These are phyloP conservation scores for Podilymbus podiceps DNA, from an alignment of 2,113 vertebrate genomes.

Conservation along the genomic window DNA sequence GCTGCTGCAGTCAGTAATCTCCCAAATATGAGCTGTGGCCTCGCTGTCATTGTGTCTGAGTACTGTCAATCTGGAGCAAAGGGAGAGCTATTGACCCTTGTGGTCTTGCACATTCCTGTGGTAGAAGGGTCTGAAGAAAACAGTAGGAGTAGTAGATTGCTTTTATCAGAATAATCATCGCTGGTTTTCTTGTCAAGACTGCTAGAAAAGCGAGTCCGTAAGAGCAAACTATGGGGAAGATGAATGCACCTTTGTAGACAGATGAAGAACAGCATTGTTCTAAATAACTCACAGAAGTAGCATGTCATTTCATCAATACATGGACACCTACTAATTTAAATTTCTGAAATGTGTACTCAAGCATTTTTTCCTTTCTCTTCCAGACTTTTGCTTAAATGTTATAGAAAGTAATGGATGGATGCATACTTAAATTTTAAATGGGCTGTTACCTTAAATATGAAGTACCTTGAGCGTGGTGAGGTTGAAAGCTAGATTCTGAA, in stretches of 20 bases:
- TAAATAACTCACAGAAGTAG: background rate
- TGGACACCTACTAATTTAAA: background rate
- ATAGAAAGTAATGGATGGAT: background rate
- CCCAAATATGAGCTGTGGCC: background rate
- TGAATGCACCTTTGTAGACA: background rate
- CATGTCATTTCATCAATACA: background rate
- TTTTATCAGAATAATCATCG: background rate
- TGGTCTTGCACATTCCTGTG: background rate
- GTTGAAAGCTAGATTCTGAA: background rate
- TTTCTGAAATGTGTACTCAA: background rate
- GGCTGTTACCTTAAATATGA: background rate
- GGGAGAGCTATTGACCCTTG: background rate
- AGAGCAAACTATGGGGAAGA: background rate
- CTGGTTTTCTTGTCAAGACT: background rate
- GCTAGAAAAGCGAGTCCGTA: background rate
- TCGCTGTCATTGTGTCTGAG: background rate
- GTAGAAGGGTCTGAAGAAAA: background rate
- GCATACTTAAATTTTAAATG: background rate
- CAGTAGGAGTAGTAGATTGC: background rate
- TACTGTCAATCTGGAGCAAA: background rate
- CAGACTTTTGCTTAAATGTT: background rate
- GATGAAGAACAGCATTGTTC: background rate
- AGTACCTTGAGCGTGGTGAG: background rate
- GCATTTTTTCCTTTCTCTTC: background rate
- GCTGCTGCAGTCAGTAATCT: background rate